Percentiles rank a stretch among this genome's conserved stretches.
Conservation (phyloP, 2,113 vertebrate genomes). For the Sceloporus undulatus region DNA sequence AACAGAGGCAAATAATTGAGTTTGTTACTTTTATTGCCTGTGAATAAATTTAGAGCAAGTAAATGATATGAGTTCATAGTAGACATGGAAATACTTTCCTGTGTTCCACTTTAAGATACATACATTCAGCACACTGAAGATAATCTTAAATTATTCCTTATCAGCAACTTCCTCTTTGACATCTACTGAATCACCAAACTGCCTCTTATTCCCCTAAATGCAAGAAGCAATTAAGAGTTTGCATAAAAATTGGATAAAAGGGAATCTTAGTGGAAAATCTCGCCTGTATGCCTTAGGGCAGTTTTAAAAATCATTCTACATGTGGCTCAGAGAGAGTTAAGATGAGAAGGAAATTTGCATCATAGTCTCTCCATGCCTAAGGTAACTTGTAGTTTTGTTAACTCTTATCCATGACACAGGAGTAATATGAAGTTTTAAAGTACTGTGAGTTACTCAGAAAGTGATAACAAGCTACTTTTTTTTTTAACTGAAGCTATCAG, state of each 20-base stretch:
- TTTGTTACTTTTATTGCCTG: background rate
- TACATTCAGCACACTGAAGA: background rate
- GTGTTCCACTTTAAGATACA: background rate
- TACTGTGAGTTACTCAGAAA: background rate
- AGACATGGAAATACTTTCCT: background rate
- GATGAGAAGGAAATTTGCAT: background rate
- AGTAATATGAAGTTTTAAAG: background rate
- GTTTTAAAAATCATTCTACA: background rate
- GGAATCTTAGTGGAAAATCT: background rate
- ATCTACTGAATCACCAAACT: background rate
- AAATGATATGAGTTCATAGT: too few species aligned
- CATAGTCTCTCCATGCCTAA: background rate
- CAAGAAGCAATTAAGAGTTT: background rate
- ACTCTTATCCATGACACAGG: background rate
- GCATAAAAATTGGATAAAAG: background rate
- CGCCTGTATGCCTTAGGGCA: background rate
- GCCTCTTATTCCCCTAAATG: background rate
- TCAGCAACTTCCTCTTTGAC: background rate
- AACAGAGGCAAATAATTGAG: background rate
- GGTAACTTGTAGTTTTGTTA: background rate
- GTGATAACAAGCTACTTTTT: conserved; percentile 28
- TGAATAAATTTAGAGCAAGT: background rate
- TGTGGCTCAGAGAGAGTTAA: background rate
- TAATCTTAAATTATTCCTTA: background rate
- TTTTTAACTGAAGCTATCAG: conserved; percentile 83